A percentile compares a stretch with the other conserved stretches of the same genome.
phyloP scores from a whole-genome alignment of 2,888 invertebrate species.

The Pharmacophagus antenor region DNA sequence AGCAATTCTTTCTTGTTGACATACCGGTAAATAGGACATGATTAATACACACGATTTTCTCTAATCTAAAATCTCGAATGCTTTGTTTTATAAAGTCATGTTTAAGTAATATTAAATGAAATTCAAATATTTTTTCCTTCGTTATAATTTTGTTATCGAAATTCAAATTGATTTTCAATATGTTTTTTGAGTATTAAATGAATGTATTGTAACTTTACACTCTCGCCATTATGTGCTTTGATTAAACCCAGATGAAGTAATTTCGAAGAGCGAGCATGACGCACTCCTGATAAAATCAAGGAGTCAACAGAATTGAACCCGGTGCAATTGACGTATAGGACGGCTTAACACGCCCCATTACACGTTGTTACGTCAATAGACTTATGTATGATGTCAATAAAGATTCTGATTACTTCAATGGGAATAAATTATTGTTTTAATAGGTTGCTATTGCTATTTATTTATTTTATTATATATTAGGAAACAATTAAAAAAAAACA shows the following conservation, averaged over 20 bases:
- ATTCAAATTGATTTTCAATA: no score
- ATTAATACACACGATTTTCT: no score
- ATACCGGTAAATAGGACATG: no score
- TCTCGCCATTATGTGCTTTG: conserved; percentile 1
- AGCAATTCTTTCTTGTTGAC: no score
- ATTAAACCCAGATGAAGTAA: conserved; percentile 20
- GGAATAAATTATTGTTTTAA: conserved; percentile 10
- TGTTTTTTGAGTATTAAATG: no score
- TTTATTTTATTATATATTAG: no score
- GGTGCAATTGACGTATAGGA: conserved; percentile 21
- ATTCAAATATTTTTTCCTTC: no score
- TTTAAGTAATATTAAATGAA: no score
- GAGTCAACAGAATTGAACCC: conserved; percentile 29
- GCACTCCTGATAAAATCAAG: conserved; percentile 22
- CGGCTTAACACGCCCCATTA: conserved; percentile 19
- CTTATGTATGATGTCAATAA: conserved; percentile 37
- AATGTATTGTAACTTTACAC: not conserved
- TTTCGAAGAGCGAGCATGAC: conserved; percentile 15
- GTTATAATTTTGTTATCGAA: no score
- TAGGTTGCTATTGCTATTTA: not conserved
- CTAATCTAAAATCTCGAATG: no score
- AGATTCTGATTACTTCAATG: conserved; percentile 45
- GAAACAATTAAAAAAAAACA: no score
- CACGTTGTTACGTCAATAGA: conserved; percentile 24
- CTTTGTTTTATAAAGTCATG: no score